Conservation (phyloP, 2,113 vertebrate genomes). For the Lophochroa leadbeateri region DNA sequence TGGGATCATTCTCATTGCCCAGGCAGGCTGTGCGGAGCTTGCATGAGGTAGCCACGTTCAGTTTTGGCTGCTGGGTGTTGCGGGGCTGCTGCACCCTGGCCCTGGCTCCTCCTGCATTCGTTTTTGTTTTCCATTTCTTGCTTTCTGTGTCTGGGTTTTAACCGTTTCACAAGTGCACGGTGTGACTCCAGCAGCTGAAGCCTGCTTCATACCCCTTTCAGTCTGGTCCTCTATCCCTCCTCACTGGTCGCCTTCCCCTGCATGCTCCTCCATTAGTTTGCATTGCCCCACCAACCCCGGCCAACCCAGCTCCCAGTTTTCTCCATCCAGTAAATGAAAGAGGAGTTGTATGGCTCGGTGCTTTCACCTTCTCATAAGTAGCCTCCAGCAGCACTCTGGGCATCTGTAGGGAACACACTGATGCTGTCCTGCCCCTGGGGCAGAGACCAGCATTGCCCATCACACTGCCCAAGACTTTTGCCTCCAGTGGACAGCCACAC, state of each 20-base stretch:
- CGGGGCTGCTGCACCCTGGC: not conserved
- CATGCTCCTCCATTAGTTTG: not conserved
- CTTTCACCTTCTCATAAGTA: not conserved
- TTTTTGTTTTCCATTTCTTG: not conserved
- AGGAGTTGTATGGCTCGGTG: not conserved
- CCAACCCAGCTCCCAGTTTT: not conserved
- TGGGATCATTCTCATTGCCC: not conserved
- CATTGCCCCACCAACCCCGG: fast-evolving
- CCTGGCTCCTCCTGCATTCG: not conserved
- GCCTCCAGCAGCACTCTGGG: not conserved
- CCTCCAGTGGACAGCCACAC: fast-evolving
- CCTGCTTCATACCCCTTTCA: not conserved
- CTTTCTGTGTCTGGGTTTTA: not conserved
- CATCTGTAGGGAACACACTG: not conserved
- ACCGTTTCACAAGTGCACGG: fast-evolving
- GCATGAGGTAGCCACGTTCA: not conserved
- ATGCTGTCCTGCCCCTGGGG: no score
- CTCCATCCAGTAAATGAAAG: not conserved
- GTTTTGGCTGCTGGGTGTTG: not conserved
- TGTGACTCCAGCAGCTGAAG: not conserved
- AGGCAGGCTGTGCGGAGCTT: fast-evolving
- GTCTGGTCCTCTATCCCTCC: not conserved
- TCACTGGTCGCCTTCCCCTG: not conserved
- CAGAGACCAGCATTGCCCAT: not conserved
- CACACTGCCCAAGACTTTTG: not conserved